Base-by-base conservation (phyloP, 2,113 vertebrate species). In the Cathartes aura region DNA sequence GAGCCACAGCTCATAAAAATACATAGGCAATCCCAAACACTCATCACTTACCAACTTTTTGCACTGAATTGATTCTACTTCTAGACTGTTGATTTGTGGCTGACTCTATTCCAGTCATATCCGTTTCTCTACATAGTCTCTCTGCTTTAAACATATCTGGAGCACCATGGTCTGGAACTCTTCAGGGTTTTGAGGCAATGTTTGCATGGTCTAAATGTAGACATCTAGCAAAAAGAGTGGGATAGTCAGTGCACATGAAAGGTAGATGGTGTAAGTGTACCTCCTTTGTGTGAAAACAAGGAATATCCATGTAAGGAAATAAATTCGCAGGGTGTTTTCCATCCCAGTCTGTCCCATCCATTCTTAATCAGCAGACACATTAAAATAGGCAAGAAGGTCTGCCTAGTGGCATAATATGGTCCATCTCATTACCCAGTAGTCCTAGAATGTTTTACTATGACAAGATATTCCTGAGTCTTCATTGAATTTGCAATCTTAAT, bases 21-120 rank as follows among this genome's bases (percentile, higher is more conserved):
- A 91, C 48, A 94, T 66, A 91, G 74, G 91, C 96, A 95, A 95
- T 93, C 89, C 84, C 89, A 85, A 89, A 88, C 58, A 82, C 62
- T 93, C 47, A 45, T 64, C 82, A 43, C 76, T 89, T 82, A 68
- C 29, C 67, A 80, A 60, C 62, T 90, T 96, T 72, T 71, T 85
- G 36, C 58, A 26, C 53, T 73, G 70, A 93, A 53, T 55, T 64
- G 43, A 45, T 72, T 82, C 73, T 70, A 23, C 53, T 79, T 85
- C 48, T 68, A 67, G 66, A 23, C 66, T 95, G 56, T 34, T 85
- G 60, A 79, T 87, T 89, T 93, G 64, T 79, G 52, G 11, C 27
- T 92, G 72, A 62, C 20, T 42, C 38, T 89, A 16, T 96, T 89
- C 74, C 45, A 67, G 56, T 78, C 74, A 24, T 32, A 84, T 60